Evolutionary conservation across 1,140 invertebrate species (phyloP), one percentile per base, ranked within the genome.

Genomic region (Drosophila lacertosa): DNA sequence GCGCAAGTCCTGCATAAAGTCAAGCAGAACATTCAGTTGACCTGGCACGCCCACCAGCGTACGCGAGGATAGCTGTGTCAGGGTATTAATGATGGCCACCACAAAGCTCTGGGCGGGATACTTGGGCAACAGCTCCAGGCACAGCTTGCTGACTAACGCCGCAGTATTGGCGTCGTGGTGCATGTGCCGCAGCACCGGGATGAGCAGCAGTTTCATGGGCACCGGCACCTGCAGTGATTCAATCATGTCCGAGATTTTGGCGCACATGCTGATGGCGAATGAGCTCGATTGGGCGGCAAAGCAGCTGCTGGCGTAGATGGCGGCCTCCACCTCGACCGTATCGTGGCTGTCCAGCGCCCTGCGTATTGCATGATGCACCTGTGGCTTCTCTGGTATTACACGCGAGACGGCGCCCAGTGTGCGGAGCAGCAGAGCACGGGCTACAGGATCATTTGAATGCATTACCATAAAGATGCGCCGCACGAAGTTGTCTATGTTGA

Each of bases 381-480:
- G 97, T 89, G 98, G 97, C 74, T 96, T 94, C 92, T 99, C 97
- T 4, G 97, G 95, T 74, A 99, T 98, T 37, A 99, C 97, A 16
- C 95, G 95, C 2, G 98, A 97, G 33, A 99, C 95, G 62, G 97
- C 97, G 1, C 97, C 98, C 24, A 99, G 92, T 0, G 97, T 98
- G 77, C 97, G 93, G 13, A 99, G 91, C 0, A 97, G 98, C 0
- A 99, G 92, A 1, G 97, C 97, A 84, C 98, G 93, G 0, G 98
- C 98, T 29, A 99, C 95, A 0, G 98, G 97, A 93, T 99, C 98
- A 92, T 99, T 99, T 3, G 97, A 98, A 91, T 99, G 97, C 86
- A 98, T 97, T 1, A 99, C 98, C 91, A 96, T 96, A 88, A 96
- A 98, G n/a, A 99, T 96, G 77, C 97, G 93, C 55, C 96, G 93